Evolutionary conservation across 2,113 vertebrate genomes (phyloP).

Genomic region (Pomatostomus ruficeps): DNA sequence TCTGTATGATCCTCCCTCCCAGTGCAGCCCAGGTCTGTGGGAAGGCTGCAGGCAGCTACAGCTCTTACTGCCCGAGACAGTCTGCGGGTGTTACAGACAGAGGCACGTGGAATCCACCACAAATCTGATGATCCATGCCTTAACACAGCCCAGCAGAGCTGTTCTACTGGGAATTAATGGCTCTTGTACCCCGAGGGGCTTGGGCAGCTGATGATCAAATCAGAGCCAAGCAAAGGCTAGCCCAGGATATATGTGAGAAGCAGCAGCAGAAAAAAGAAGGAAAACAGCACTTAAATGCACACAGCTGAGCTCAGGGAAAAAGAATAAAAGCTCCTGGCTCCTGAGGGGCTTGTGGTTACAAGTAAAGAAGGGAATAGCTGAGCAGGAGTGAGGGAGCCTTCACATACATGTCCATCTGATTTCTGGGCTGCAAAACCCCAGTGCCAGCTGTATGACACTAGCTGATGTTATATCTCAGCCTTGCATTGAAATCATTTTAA

Average conservation of each 20-base stretch:
- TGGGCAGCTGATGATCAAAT: not conserved
- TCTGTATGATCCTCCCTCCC: not conserved
- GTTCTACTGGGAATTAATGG: not conserved
- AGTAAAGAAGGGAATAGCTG: not conserved
- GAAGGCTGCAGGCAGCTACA: not conserved
- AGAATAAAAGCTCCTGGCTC: not conserved
- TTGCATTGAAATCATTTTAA: not conserved
- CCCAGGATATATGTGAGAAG: accelerated
- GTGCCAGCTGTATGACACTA: not conserved
- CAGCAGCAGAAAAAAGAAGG: not conserved
- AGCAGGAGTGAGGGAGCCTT: not conserved
- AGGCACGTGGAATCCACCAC: not conserved
- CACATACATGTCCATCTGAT: accelerated
- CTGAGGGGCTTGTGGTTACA: not conserved
- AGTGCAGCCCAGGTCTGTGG: not conserved
- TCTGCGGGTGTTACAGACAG: not conserved
- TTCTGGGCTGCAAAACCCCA: not conserved
- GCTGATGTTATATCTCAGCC: not conserved
- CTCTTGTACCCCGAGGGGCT: not conserved
- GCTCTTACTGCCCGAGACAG: not conserved
- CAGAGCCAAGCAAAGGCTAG: not conserved
- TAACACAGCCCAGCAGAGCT: not conserved
- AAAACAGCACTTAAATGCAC: not conserved
- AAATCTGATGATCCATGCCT: not conserved
- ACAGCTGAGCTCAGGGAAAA: conserved; percentile 1